Evolutionary conservation across 1,140 invertebrate species (phyloP).

Genomic region (Lineus longissimus): DNA sequence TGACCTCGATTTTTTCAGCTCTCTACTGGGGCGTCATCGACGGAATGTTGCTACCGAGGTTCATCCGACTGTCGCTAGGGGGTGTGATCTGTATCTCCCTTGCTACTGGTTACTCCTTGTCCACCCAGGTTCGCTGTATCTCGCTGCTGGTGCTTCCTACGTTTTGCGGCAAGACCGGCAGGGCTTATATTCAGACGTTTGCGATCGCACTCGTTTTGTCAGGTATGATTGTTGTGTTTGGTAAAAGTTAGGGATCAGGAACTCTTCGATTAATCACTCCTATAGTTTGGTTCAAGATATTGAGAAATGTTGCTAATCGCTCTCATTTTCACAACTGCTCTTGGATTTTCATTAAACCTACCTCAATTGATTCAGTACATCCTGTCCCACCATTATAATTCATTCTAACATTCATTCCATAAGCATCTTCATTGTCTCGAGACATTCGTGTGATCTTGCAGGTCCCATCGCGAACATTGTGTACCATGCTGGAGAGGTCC

Average conservation of each 20-base stretch:
- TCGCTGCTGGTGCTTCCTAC: slow-evolving; percentile 32
- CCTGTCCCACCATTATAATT: no score
- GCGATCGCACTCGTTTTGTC: slow-evolving; percentile 32
- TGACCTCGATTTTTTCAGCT: slow-evolving; percentile 9
- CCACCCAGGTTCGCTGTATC: slow-evolving; percentile 33
- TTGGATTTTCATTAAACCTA: no score
- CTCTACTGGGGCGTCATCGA: slow-evolving; percentile 23
- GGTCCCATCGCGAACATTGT: slow-evolving; percentile 23
- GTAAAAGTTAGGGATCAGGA: neutral
- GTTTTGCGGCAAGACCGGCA: slow-evolving; percentile 36
- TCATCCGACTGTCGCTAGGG: slow-evolving; percentile 21
- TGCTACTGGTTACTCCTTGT: slow-evolving; percentile 31
- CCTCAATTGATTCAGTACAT: no score
- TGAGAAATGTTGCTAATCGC: no score
- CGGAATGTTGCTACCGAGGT: slow-evolving; percentile 21
- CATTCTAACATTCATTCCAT: no score
- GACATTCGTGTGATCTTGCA: no score
- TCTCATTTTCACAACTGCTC: no score
- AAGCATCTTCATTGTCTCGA: no score
- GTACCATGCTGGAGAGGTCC: slow-evolving; percentile 28
- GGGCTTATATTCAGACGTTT: slow-evolving; percentile 34
- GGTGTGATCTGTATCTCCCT: slow-evolving; percentile 20
- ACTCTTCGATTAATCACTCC: no score
- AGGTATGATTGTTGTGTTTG: slow-evolving; percentile 18
- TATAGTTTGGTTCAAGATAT: no score